These are phyloP conservation scores for Brachionus asplanchnoidis DNA, from an alignment of 1,140 invertebrate genomes.

Conservation along the genomic window DNA sequence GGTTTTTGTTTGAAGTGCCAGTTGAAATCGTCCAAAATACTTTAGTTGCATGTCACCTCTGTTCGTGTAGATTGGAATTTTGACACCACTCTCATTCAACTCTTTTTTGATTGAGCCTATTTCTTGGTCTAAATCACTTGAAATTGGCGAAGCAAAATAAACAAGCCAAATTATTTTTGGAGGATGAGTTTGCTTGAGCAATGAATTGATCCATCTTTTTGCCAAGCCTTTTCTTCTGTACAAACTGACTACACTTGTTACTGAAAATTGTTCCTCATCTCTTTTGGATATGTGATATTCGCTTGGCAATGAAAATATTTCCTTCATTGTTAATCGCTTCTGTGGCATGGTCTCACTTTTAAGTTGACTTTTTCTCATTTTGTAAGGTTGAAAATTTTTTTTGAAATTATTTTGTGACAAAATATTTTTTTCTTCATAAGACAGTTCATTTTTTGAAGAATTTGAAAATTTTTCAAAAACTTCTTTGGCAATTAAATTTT, in stretches of 20 bases:
- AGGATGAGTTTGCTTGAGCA: neutral
- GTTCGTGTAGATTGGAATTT: neutral
- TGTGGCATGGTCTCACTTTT: neutral
- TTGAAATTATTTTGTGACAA: neutral
- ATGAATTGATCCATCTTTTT: slow-evolving; percentile 6
- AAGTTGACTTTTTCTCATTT: neutral
- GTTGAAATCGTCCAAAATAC: slow-evolving; percentile 22
- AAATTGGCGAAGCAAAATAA: neutral
- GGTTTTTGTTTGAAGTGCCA: neutral
- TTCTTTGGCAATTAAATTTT: neutral
- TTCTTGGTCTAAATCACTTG: neutral
- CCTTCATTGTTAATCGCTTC: neutral
- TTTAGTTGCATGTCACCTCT: slow-evolving; percentile 8
- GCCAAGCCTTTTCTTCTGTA: neutral
- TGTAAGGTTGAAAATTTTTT: neutral
- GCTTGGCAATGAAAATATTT: neutral
- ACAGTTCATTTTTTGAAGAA: neutral
- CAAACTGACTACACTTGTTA: neutral
- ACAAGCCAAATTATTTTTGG: neutral
- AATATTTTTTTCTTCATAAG: neutral
- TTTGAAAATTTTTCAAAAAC: neutral
- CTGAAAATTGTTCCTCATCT: neutral
- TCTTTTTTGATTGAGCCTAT: neutral
- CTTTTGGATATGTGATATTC: neutral
- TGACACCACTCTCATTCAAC: neutral